Evolutionary conservation across 2,797 vertebrate genomes (phyloP).

Genomic region (Telmatherina bonti): DNA sequence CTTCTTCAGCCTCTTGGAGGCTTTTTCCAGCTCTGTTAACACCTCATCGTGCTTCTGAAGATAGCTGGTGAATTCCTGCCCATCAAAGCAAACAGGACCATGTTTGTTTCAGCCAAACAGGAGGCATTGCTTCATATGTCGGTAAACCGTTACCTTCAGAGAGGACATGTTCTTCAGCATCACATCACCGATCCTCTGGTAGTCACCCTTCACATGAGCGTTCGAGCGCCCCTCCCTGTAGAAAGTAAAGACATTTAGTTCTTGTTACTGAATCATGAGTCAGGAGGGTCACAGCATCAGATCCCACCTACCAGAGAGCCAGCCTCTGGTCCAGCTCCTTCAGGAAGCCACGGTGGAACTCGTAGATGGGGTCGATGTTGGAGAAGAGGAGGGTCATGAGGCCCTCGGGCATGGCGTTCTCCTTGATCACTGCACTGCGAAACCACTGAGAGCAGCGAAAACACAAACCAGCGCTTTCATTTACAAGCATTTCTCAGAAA

Average conservation of each 20-base stretch:
- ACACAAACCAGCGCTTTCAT: not conserved
- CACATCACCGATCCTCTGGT: constrained; percentile 92
- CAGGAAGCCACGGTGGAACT: constrained; percentile 95
- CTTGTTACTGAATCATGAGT: not conserved
- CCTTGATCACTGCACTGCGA: constrained; percentile 92
- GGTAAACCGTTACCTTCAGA: constrained; percentile 84
- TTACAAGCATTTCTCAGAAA: no score
- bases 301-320: constrained; percentile 87
- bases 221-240: constrained; percentile 91
- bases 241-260: constrained; percentile 22
- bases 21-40: constrained; percentile 92
- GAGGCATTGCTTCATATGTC: not conserved
- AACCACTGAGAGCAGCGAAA: constrained; percentile 88
- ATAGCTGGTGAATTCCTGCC: constrained; percentile 88
- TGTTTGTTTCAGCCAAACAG: fast-evolving
- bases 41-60: constrained; percentile 92
- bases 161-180: constrained; percentile 92
- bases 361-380: constrained; percentile 94
- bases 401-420: constrained; percentile 90
- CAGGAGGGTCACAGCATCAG: not conserved
- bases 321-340: constrained; percentile 94
- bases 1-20: constrained; percentile 87
- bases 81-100: fast-evolving
- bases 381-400: constrained; percentile 95
- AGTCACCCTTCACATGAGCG: constrained; percentile 85